Evolutionary conservation across 2,797 vertebrate genomes (phyloP).

Genomic region (Rhynchonycteris naso): DNA sequence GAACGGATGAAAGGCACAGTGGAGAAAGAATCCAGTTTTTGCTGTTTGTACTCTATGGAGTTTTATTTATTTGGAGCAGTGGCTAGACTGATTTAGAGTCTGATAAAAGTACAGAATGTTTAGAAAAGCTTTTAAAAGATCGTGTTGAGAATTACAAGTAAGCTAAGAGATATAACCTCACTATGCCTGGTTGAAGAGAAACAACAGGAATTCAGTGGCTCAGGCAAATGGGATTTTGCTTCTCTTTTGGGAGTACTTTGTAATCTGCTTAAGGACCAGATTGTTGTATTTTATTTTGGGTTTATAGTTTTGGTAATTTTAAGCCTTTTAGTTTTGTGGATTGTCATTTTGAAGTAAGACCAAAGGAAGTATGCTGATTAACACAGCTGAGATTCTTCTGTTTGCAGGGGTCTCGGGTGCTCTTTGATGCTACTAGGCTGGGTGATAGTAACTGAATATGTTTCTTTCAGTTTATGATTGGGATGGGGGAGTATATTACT

Average conservation of each 20-base stretch:
- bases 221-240: background rate
- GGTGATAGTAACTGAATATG: background rate
- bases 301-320: background rate
- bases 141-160: background rate
- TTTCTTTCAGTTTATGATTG: background rate
- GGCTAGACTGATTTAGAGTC: background rate
- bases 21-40: background rate
- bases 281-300: background rate
- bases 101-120: background rate
- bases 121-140: slow-evolving; percentile 23
- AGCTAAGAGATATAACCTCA: background rate
- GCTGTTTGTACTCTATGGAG: background rate
- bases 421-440: background rate
- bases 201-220: background rate
- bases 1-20: background rate
- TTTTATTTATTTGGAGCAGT: background rate
- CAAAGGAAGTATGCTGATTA: background rate
- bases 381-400: background rate
- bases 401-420: background rate
- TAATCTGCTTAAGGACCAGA: background rate
- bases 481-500: background rate
- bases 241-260: background rate
- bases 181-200: background rate
- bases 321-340: background rate
- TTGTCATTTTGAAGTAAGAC: slow-evolving; percentile 32